These are phyloP conservation scores for Stomatorhinus walkeri DNA, from an alignment of 2,797 vertebrate species.

Conservation along the genomic window DNA sequence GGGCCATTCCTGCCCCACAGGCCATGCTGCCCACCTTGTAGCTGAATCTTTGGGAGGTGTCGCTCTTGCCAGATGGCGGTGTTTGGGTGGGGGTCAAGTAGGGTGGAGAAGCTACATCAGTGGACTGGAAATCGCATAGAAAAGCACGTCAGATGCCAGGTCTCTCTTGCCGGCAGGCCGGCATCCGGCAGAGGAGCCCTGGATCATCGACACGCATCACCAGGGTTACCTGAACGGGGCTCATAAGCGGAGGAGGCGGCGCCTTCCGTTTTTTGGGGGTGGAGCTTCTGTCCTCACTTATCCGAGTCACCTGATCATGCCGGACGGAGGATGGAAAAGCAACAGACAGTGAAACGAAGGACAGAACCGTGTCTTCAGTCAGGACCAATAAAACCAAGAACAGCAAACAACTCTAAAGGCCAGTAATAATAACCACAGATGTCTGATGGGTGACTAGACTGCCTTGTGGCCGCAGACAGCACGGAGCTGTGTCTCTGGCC, in stretches of 20 bases:
- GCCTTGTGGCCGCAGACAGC: background rate
- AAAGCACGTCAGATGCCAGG: background rate
- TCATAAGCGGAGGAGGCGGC: constrained; percentile 89
- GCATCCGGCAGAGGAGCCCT: background rate
- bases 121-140: constrained; percentile 52
- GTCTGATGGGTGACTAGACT: constrained; percentile 42
- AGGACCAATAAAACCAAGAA: constrained; percentile 36
- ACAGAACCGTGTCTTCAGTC: constrained; percentile 27
- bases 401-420: constrained; percentile 43
- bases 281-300: constrained; percentile 95
- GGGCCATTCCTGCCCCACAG: background rate
- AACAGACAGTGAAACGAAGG: constrained; percentile 49
- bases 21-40: constrained; percentile 67
- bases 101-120: constrained; percentile 71
- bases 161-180: background rate
- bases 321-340: constrained; percentile 74
- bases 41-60: constrained; percentile 65
- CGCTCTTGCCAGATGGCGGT: constrained; percentile 71
- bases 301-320: constrained; percentile 94
- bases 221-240: constrained; percentile 86
- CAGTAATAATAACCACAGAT: constrained; percentile 47
- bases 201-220: constrained; percentile 19
- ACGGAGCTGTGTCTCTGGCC: background rate
- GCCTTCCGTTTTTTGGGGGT: constrained; percentile 99
- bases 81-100: constrained; percentile 65